These are phyloP conservation scores for Macroglossus sobrinus DNA, from an alignment of 2,113 vertebrate species.

Conservation along the genomic window DNA sequence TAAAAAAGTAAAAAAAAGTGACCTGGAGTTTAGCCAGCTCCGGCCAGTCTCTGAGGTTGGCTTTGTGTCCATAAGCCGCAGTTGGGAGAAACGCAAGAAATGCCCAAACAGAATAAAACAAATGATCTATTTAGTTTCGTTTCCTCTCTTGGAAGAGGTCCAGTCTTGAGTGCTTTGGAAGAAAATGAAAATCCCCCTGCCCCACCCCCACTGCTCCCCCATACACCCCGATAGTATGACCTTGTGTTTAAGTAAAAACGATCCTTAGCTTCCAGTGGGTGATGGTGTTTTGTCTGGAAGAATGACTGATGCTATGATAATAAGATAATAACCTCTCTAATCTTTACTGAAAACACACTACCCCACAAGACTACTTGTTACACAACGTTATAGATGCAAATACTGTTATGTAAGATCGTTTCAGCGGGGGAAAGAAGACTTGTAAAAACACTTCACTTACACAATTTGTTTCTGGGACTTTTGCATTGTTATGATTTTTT, in stretches of 20 bases:
- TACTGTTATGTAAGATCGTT: slow-evolving; percentile 38
- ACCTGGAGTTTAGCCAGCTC: slow-evolving; percentile 65
- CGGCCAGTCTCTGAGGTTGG: slow-evolving; percentile 66
- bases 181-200: slow-evolving; percentile 55
- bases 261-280: slow-evolving; percentile 21
- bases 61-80: slow-evolving; percentile 69
- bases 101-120: slow-evolving; percentile 76
- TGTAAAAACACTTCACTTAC: neutral
- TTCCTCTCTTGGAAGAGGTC: slow-evolving; percentile 73
- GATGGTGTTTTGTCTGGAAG: slow-evolving; percentile 64
- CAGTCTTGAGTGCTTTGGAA: slow-evolving; percentile 63
- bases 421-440: neutral
- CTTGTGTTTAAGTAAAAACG: slow-evolving; percentile 65
- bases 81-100: slow-evolving; percentile 74
- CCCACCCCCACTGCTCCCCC: neutral
- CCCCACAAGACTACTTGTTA: slow-evolving; percentile 1
- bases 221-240: slow-evolving; percentile 58
- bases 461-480: slow-evolving; percentile 43
- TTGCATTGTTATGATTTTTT: neutral
- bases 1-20: slow-evolving; percentile 19
- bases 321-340: slow-evolving; percentile 34
- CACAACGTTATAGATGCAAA: slow-evolving; percentile 44
- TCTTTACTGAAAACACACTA: slow-evolving; percentile 18
- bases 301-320: slow-evolving; percentile 32
- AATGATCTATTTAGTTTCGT: slow-evolving; percentile 77